Evolutionary conservation across 2,888 invertebrate species (phyloP).

Genomic region (Hirtodrosophila cameraria): DNA sequence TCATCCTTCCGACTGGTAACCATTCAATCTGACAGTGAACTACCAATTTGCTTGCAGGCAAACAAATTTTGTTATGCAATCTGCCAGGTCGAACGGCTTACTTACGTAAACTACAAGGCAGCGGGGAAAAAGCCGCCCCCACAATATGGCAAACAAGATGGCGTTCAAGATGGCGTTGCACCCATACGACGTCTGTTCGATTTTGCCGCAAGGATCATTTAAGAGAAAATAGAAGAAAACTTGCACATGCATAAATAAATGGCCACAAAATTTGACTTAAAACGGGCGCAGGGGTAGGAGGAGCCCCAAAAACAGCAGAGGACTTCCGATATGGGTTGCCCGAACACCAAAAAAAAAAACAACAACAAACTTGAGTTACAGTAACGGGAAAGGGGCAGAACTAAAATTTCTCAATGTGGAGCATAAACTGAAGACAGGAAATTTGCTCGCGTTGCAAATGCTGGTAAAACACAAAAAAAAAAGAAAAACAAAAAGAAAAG

Average conservation of each 20-base stretch:
- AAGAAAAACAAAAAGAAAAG: constrained; percentile 19
- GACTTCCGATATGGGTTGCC: constrained; percentile 30
- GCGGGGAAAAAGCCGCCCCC: constrained; percentile 1
- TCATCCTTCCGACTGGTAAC: constrained; percentile 9
- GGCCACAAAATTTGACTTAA: constrained; percentile 54
- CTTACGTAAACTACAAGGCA: constrained; percentile 35
- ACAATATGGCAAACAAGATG: constrained; percentile 29
- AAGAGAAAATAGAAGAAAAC: constrained; percentile 45
- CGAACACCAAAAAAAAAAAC: constrained; percentile 2
- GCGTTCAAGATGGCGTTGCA: constrained; percentile 23
- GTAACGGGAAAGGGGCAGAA: constrained; percentile 11
- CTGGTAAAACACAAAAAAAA: constrained; percentile 29
- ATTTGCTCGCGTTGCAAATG: constrained; percentile 55
- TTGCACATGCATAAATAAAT: constrained; percentile 67
- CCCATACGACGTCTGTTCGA: constrained; percentile 33
- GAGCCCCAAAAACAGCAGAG: constrained; percentile 9
- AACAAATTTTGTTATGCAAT: constrained; percentile 61
- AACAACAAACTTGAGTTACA: constrained; percentile 38
- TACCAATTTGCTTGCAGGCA: constrained; percentile 51
- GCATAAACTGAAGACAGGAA: constrained; percentile 57
- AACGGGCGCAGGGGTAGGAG: background rate
- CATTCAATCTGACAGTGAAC: constrained; percentile 23
- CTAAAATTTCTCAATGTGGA: constrained; percentile 35
- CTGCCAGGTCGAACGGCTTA: constrained; percentile 16
- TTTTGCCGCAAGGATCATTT: constrained; percentile 56